Base-by-base conservation (phyloP, 2,113 vertebrate genomes). In the Cephalopholis sonnerati region DNA sequence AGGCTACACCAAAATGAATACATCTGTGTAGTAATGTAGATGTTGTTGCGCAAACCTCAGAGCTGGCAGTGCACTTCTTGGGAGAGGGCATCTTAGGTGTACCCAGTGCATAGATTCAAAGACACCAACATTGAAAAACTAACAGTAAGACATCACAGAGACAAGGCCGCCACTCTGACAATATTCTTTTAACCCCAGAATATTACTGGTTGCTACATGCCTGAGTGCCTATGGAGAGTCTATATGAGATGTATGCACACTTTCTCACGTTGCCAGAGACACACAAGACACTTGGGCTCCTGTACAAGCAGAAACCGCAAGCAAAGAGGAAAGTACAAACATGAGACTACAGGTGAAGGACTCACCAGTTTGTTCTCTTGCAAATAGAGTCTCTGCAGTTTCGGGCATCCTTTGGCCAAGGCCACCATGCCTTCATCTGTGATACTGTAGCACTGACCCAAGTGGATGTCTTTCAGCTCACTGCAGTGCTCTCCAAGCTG, bases 341-440 rank as follows among this genome's bases (percentile, higher is more conserved):
- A 24, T 17, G 2, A 74, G 3, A 79, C 3, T 25, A 69, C 7
- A 61, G 1, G 4, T n/a, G 20, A 20, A 12, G 27, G 68, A 93
- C 98, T 96, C 93, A 99, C 98, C 95, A 98, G 95, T 97, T 99
- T 99, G 97, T 99, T 99, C 90, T 99, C 98, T 91, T 99, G 98
- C 97, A 99, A 96, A 95, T 99, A 99, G 94, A 99, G 98, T 93
- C 96, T 97, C 91, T 98, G 97, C 54, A 99, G 93, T 91, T 99
- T 99, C 69, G 96, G 93, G 89, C 98, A 99, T 76, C 98, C 98
- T 94, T 94, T 96, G 16, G 98, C 98, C 95, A 99, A 97, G 62
- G 96, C 95, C 68, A 97, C 94, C 97, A 99, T 97, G 90, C 98
- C 98, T 90, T 98, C 97, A 90, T 99, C 98, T 68, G 97, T 97